These are phyloP conservation scores for Amblyjoppa fuscipennis DNA, from an alignment of 2,888 invertebrate genomes.

Conservation along the genomic window DNA sequence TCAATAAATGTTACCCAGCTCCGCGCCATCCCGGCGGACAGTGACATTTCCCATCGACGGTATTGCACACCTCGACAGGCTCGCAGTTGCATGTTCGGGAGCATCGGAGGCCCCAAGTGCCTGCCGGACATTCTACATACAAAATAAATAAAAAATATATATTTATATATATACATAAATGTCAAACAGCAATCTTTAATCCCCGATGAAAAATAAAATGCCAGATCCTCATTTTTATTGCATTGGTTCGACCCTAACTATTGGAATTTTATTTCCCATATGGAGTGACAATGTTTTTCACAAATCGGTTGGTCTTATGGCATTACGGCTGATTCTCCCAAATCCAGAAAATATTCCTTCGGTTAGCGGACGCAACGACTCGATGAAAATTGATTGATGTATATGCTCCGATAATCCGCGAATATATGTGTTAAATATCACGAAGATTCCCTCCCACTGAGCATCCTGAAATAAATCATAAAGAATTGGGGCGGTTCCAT, in stretches of 20 bases:
- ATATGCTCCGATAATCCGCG: background rate
- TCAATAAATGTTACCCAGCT: slow-evolving; percentile 86
- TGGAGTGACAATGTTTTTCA: background rate
- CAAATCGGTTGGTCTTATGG: background rate
- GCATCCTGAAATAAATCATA: slow-evolving; percentile 25
- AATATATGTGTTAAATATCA: slow-evolving; percentile 3
- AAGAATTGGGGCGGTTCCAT: slow-evolving; percentile 17
- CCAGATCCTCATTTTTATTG: background rate
- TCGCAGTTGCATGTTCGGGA: slow-evolving; percentile 88
- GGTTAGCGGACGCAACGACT: background rate
- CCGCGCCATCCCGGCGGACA: slow-evolving; percentile 91
- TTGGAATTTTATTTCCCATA: background rate
- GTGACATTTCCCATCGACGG: slow-evolving; percentile 88
- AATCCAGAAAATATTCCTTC: background rate
- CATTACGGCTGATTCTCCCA: background rate
- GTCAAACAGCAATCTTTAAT: background rate
- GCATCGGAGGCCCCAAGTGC: slow-evolving; percentile 92
- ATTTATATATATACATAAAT: background rate
- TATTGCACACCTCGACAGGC: slow-evolving; percentile 88
- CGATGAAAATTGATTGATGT: background rate
- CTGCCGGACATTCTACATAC: slow-evolving; percentile 88
- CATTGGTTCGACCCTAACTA: background rate
- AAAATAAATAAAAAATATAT: slow-evolving; percentile 5
- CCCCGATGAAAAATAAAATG: background rate
- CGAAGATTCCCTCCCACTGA: background rate